Evolutionary conservation across 2,797 vertebrate genomes (phyloP).

Genomic region (Pipistrellus nathusii): DNA sequence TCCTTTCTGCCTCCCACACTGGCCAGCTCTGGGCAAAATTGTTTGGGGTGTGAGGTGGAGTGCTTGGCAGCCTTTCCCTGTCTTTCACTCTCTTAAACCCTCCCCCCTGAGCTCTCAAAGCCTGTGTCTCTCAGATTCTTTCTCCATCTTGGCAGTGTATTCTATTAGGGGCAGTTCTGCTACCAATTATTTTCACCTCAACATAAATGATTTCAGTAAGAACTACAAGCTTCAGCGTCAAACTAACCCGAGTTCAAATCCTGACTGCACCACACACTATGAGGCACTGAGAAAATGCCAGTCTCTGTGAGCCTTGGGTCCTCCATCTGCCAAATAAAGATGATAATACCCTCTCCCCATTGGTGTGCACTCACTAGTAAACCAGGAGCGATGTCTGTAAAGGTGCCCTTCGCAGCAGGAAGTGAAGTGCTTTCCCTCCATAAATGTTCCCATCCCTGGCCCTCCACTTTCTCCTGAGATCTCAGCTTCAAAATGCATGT

Average conservation of each 20-base stretch:
- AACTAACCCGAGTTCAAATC: background rate
- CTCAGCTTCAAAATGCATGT: background rate
- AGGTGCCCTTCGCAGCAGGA: background rate
- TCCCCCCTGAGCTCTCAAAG: background rate
- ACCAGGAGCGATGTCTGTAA: background rate
- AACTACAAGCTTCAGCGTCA: background rate
- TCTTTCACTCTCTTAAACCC: background rate
- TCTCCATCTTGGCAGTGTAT: background rate
- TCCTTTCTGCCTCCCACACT: background rate
- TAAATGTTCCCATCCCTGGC: background rate
- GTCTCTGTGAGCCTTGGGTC: background rate
- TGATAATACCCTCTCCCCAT: fast-evolving
- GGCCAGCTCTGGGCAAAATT: background rate
- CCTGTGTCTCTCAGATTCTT: background rate
- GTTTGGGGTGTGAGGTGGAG: too few species aligned
- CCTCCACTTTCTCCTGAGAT: background rate
- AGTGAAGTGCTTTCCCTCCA: background rate
- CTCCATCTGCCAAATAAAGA: background rate
- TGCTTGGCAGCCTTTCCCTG: background rate
- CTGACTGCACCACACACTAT: background rate
- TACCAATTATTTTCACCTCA: background rate
- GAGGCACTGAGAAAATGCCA: background rate
- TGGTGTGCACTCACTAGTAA: background rate
- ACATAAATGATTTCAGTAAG: background rate
- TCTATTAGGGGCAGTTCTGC: background rate